Evolutionary conservation across 1,140 invertebrate genomes (phyloP), one percentile per base, ranked within the genome.

Genomic region (Drosophila fuyamai): DNA sequence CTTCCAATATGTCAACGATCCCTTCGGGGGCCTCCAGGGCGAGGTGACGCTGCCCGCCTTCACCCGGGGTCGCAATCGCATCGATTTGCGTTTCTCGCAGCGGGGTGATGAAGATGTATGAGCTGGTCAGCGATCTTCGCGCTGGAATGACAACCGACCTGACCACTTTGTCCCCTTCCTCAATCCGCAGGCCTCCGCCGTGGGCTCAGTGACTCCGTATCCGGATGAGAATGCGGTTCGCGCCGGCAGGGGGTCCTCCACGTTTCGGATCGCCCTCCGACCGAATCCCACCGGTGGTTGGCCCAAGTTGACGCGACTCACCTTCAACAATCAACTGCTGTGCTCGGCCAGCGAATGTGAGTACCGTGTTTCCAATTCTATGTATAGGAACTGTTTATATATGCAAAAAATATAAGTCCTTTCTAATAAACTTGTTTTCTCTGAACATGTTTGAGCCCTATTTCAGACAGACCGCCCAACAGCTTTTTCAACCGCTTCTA

Each of bases 21-120:
- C 29, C 35, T 62, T 50, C 27, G 32, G 36, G 14, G 35, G 29
- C 12, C 38, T 54, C 23, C 46, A 67, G 46, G 83, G 84, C 12
- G 84, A 88, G 47, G 27, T 88, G 16, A 89, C 77, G 14, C 48
- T 88, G 7, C 48, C 38, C 10, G 27, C 48, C 9, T 9, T 88
- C 48, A 14, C 12, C 27, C 62, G 32, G 46, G 84, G 84, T 18
- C 63, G 47, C 36, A 88, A 88, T 51, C 73, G 61, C 29, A 59
- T 88, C 14, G 80, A 88, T 46, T n/a, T 89, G 51, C 53, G 80
- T 7, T 74, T 88, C 61, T 68, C 84, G 12, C 80, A 84, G 36
- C 60, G 41, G 23, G 65, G 63, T 16, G 5, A 14, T 4, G 44
- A 66, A 44, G 41, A 48, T 40, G 83, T 86, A 79, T 18, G 79